These are phyloP conservation scores for Drosophila colorata DNA, from an alignment of 2,888 invertebrate genomes.

Conservation along the genomic window DNA sequence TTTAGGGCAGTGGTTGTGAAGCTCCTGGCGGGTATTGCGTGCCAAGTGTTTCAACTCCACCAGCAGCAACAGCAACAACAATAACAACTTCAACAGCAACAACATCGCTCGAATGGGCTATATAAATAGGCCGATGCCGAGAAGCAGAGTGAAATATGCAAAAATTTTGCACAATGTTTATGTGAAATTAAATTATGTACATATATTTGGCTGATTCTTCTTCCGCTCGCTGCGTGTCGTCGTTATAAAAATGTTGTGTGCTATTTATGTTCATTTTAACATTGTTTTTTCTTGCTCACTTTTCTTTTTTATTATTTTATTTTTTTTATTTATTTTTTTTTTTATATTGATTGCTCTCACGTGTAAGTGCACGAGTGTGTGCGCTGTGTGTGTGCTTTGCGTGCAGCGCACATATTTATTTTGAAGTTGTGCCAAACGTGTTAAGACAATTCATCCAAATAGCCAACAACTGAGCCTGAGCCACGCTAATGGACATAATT, in stretches of 20 bases:
- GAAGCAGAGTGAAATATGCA: constrained; percentile 42
- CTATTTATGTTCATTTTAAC: constrained; percentile 31
- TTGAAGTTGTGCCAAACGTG: constrained; percentile 65
- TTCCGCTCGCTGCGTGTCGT: constrained; percentile 4
- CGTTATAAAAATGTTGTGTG: constrained; percentile 29
- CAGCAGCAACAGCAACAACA: background rate
- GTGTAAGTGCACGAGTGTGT: constrained; percentile 5
- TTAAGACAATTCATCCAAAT: constrained; percentile 61
- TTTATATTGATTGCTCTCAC: constrained; percentile 47
- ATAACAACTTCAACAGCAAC: background rate
- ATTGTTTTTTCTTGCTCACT: constrained; percentile 19
- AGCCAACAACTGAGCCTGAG: constrained; percentile 53
- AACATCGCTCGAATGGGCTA: constrained; percentile 16
- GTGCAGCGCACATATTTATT: constrained; percentile 61
- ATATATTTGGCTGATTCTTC: constrained; percentile 45
- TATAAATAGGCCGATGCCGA: constrained; percentile 36
- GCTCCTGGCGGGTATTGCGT: constrained; percentile 34
- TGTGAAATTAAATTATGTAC: constrained; percentile 57
- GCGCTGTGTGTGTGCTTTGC: constrained; percentile 33
- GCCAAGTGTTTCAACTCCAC: constrained; percentile 32
- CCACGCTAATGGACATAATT: constrained; percentile 69
- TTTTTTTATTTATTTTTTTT: no score
- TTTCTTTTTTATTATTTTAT: background rate
- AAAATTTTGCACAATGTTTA: constrained; percentile 51
- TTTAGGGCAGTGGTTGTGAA: constrained; percentile 7